phyloP scores from a whole-genome alignment of 2,113 vertebrate genomes.

The Bettongia penicillata region DNA sequence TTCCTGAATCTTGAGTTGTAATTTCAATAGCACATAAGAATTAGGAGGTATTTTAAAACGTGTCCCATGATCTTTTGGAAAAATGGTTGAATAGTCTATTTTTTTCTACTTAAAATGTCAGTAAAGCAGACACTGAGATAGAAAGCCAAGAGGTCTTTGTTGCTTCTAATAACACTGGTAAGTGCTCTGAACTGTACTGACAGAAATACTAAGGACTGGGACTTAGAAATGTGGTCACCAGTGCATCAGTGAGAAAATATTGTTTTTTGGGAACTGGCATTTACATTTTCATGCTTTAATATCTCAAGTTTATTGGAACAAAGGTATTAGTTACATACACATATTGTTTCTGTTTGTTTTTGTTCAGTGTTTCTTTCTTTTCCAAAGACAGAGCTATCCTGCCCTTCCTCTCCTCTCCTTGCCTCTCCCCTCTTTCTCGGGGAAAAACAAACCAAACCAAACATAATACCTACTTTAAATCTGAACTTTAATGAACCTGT shows the following conservation, averaged over 20 bases:
- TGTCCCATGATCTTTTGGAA: conserved; percentile 9
- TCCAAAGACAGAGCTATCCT: neutral
- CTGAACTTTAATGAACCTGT: neutral
- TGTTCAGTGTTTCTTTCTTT: neutral
- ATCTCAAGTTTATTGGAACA: neutral
- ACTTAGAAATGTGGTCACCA: neutral
- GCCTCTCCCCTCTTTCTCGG: neutral
- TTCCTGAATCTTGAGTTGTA: neutral
- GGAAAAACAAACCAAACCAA: neutral
- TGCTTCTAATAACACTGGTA: neutral
- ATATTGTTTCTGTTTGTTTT: neutral
- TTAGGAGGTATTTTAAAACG: neutral
- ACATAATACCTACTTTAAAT: neutral
- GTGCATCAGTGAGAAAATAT: neutral
- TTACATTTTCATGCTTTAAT: neutral
- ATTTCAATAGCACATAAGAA: neutral
- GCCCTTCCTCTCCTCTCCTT: neutral
- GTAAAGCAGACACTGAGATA: neutral
- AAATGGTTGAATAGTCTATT: neutral
- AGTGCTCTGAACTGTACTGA: neutral
- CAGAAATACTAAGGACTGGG: neutral
- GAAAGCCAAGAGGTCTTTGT: neutral
- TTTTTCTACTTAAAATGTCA: conserved; percentile 7
- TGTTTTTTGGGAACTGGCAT: neutral
- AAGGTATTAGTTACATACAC: neutral